These are phyloP conservation scores for Chrysocyon brachyurus DNA, from an alignment of 2,797 vertebrate species.

Conservation along the genomic window DNA sequence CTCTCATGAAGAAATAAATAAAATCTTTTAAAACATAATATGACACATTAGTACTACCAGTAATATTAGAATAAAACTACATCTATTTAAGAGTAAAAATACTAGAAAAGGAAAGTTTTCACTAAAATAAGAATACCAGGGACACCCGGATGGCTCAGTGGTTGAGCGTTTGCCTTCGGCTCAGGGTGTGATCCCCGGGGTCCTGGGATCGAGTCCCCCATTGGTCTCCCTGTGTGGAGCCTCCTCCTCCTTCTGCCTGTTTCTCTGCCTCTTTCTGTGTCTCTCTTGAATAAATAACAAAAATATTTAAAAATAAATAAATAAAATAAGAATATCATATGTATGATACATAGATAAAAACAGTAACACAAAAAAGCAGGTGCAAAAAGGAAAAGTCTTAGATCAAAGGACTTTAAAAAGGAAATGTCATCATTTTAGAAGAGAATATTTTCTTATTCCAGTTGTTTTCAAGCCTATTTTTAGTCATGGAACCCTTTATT, in stretches of 20 bases:
- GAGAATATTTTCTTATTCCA: neutral
- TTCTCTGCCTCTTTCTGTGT: too few relatives aligned
- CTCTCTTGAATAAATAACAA: too few relatives aligned
- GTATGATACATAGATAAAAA: neutral
- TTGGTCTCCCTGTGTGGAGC: too few relatives aligned
- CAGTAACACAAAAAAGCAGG: neutral
- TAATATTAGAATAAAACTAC: neutral
- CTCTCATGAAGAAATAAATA: too few relatives aligned
- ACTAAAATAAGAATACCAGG: neutral
- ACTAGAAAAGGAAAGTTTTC: neutral
- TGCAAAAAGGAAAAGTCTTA: neutral
- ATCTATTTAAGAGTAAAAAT: neutral
- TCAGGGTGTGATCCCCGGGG: too few relatives aligned
- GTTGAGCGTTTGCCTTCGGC: too few relatives aligned
- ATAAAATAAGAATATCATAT: neutral
- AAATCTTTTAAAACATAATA: too few relatives aligned
- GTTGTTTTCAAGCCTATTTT: conserved; percentile 39
- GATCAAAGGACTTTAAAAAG: neutral
- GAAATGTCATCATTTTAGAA: conserved; percentile 14
- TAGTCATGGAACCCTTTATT: neutral
- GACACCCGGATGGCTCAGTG: too few relatives aligned
- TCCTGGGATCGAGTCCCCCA: too few relatives aligned
- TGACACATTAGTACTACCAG: neutral
- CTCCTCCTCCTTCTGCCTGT: too few relatives aligned
- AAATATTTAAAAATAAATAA: too few relatives aligned